A percentile compares a stretch with the other conserved stretches of the same genome.
Evolutionary conservation across 2,797 vertebrate species (phyloP).

Genomic region (Cossypha niveicapilla): DNA sequence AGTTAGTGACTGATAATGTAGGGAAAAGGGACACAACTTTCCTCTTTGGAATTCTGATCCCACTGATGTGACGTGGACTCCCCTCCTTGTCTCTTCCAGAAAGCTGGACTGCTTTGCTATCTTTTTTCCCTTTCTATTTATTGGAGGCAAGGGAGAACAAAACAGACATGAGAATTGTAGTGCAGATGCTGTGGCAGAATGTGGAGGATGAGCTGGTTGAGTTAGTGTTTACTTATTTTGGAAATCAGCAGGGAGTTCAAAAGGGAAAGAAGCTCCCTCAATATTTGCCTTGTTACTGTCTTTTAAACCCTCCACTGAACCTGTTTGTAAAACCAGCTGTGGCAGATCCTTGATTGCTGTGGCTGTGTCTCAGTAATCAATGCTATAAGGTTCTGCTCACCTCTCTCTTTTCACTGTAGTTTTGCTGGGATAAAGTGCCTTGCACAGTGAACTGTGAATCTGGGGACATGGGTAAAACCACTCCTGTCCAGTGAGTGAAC

Average conservation of each 20-base stretch:
- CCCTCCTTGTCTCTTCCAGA: not conserved
- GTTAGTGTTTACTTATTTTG: not conserved
- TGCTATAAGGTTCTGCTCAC: not conserved
- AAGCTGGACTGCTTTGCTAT: not conserved
- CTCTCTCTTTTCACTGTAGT: not conserved
- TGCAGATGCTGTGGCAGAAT: not conserved
- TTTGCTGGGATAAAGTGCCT: not conserved
- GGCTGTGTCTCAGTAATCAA: not conserved
- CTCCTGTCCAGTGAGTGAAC: not conserved
- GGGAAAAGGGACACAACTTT: not conserved
- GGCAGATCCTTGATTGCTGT: not conserved
- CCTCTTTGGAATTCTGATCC: not conserved
- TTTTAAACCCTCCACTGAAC: not conserved
- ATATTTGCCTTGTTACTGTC: not conserved
- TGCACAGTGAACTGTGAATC: not conserved
- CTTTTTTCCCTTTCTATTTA: not conserved
- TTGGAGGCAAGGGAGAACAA: not conserved
- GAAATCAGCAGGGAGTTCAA: not conserved
- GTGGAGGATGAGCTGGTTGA: not conserved
- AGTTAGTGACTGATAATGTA: constrained; percentile 5
- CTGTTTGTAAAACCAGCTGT: not conserved
- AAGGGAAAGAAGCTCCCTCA: not conserved
- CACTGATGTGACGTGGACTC: not conserved
- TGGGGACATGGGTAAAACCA: not conserved
- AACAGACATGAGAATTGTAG: not conserved